phyloP scores from a whole-genome alignment of 2,888 invertebrate genomes.

The Emmelina monodactyla region DNA sequence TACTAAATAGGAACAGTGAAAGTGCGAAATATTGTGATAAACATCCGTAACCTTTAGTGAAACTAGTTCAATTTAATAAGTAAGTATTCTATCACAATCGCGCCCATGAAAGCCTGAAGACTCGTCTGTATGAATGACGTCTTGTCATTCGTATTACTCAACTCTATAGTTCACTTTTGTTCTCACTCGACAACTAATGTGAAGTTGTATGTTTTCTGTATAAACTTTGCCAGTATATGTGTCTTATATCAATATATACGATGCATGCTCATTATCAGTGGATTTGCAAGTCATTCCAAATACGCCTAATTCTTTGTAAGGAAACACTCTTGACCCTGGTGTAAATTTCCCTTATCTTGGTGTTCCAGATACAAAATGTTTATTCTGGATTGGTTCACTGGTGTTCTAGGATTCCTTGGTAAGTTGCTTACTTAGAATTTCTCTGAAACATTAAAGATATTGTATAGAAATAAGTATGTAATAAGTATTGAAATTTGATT shows the following conservation, averaged over 20 bases:
- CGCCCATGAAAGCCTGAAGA: not conserved
- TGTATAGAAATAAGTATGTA: constrained; percentile 1
- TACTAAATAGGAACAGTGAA: constrained; percentile 51
- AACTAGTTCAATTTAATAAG: constrained; percentile 57
- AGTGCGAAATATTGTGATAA: constrained; percentile 57
- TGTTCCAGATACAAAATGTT: constrained; percentile 76
- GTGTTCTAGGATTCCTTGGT: constrained; percentile 93
- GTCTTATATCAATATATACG: too few relatives aligned
- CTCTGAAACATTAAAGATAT: not conserved
- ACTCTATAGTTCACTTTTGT: constrained; percentile 41
- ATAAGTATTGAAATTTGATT: not conserved
- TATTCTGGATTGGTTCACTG: constrained; percentile 96
- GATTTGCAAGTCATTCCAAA: constrained; percentile 49
- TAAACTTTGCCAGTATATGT: too few relatives aligned
- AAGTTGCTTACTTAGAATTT: constrained; percentile 38
- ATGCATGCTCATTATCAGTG: too few relatives aligned
- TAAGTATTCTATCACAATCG: constrained; percentile 54
- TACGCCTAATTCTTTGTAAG: constrained; percentile 2
- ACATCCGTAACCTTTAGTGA: constrained; percentile 51
- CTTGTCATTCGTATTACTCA: constrained; percentile 56
- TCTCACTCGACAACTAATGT: too few relatives aligned
- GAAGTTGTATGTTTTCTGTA: too few relatives aligned
- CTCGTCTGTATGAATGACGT: constrained; percentile 32
- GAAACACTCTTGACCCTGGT: constrained; percentile 12
- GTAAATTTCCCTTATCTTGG: constrained; percentile 2